Percentiles rank a stretch among this genome's conserved stretches.
Conservation (phyloP, 2,113 vertebrate species). For the Hiodon tergisus region DNA sequence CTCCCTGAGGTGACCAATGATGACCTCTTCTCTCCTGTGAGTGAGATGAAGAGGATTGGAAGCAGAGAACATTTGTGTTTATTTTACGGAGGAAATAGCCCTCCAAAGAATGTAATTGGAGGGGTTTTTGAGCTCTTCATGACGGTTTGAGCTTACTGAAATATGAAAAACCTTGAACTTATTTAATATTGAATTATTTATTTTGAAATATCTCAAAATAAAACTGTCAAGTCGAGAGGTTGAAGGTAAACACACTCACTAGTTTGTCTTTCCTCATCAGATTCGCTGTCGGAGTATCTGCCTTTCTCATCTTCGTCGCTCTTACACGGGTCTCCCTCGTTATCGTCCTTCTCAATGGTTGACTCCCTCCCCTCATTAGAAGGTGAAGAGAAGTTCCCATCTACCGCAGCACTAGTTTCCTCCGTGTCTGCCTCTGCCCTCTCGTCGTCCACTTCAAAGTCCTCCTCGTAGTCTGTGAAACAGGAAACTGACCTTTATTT, state of each 20-base stretch:
- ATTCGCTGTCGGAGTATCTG: slow-evolving; percentile 50
- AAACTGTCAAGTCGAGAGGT: not conserved
- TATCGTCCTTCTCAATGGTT: slow-evolving; percentile 21
- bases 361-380: slow-evolving; percentile 46
- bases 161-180: not conserved
- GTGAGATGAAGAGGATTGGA: not conserved
- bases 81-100: no score
- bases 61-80: not conserved
- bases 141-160: not conserved
- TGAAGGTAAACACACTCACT: slow-evolving; percentile 50
- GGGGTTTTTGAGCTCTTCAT: not conserved
- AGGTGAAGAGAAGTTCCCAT: slow-evolving; percentile 51
- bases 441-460: slow-evolving; percentile 84
- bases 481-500: slow-evolving; percentile 28
- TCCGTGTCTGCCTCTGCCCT: slow-evolving; percentile 53
- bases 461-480: slow-evolving; percentile 79
- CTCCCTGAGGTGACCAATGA: slow-evolving; percentile 51
- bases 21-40: slow-evolving; percentile 48
- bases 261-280: slow-evolving; percentile 50
- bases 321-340: slow-evolving; percentile 38
- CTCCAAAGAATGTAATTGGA: no score
- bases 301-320: slow-evolving; percentile 37
- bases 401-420: slow-evolving; percentile 40
- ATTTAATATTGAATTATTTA: no score
- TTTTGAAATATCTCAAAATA: no score